Percentiles rank a stretch among this genome's conserved stretches.
Evolutionary conservation across 2,888 invertebrate species (phyloP).

Genomic region (Peribatodes rhomboidaria): DNA sequence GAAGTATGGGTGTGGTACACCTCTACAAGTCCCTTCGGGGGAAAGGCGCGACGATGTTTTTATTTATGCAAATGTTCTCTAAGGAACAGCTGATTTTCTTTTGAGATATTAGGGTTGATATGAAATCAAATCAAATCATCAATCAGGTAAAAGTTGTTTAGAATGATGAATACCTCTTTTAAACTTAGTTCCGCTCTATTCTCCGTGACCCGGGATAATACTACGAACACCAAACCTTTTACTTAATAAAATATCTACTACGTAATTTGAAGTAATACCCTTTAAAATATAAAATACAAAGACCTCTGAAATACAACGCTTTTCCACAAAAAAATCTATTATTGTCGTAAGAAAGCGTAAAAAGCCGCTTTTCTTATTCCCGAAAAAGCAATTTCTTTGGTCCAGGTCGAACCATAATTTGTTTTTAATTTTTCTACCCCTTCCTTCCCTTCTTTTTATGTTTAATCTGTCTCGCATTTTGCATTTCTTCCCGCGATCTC

Average conservation of each 20-base stretch:
- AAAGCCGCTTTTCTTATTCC: slow-evolving; percentile 36
- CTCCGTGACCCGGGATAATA: no score
- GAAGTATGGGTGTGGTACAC: no score
- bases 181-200: no score
- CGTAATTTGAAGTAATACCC: background rate
- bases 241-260: background rate
- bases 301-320: background rate
- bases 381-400: slow-evolving; percentile 21
- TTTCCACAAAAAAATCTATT: slow-evolving; percentile 10
- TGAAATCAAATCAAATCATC: no score
- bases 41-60: no score
- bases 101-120: no score
- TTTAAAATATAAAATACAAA: background rate
- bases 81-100: no score
- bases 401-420: slow-evolving; percentile 45
- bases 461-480: slow-evolving; percentile 42
- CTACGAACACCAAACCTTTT: background rate
- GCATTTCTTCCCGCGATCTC: slow-evolving; percentile 37
- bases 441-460: slow-evolving; percentile 33
- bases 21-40: no score
- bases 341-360: slow-evolving; percentile 26
- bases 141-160: no score
- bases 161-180: no score
- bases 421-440: slow-evolving; percentile 46
- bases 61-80: no score